These are phyloP conservation scores for Varanus komodoensis DNA, from an alignment of 2,113 vertebrate species.

Conservation along the genomic window DNA sequence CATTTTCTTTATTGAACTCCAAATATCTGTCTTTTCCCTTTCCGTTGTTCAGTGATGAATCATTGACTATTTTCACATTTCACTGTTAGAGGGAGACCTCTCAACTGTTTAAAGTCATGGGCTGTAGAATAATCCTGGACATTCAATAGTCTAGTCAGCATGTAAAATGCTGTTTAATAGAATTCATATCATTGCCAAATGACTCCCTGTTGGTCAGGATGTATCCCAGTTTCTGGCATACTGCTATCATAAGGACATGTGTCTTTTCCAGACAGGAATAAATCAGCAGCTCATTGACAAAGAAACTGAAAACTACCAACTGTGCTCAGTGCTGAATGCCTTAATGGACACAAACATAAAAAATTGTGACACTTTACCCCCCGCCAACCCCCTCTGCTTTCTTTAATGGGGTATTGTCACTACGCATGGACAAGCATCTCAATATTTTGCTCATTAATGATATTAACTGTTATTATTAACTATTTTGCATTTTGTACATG, in stretches of 20 bases:
- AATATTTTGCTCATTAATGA: not conserved
- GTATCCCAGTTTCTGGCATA: not conserved
- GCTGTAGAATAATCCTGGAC: not conserved
- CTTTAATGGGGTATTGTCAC: not conserved
- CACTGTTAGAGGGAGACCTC: not conserved
- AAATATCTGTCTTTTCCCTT: not conserved
- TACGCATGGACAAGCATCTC: not conserved
- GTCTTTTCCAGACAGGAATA: not conserved
- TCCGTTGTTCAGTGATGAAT: not conserved
- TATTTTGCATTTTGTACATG: not conserved
- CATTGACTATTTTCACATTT: not conserved
- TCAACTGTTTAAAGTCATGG: not conserved
- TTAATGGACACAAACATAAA: not conserved
- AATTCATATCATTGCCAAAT: not conserved
- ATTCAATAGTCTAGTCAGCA: constrained; percentile 16
- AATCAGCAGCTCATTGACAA: not conserved
- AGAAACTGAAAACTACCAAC: not conserved
- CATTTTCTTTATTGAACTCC: not conserved
- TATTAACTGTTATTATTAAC: not conserved
- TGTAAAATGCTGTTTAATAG: not conserved
- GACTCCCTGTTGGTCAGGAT: not conserved
- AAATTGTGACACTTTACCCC: not conserved
- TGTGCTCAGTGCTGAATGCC: not conserved
- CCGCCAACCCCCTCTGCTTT: too few species aligned
- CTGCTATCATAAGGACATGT: too few species aligned